These are phyloP conservation scores for Muscicapa comitata DNA, from an alignment of 2,797 vertebrate genomes.

Conservation along the genomic window DNA sequence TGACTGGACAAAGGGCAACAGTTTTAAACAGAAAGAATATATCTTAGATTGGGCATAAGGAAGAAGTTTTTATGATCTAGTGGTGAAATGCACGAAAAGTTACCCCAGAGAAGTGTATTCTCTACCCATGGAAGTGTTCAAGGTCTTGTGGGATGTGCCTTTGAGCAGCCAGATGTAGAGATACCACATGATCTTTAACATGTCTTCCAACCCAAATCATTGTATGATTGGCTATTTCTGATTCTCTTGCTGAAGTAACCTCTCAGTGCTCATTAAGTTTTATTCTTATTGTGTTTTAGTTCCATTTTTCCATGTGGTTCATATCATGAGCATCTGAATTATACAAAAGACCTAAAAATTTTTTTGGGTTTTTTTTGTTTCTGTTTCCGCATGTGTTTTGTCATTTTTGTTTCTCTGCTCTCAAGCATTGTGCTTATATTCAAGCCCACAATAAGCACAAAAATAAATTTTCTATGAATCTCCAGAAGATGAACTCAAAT, in stretches of 20 bases:
- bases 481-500: not conserved
- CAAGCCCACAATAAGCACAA: not conserved
- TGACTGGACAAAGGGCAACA: not conserved
- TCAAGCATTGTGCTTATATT: not conserved
- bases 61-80: not conserved
- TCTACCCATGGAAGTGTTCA: not conserved
- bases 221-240: not conserved
- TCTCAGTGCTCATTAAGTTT: not conserved
- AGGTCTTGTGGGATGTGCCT: not conserved
- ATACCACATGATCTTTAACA: not conserved
- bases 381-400: not conserved
- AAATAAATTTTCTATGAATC: not conserved
- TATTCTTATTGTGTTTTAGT: not conserved
- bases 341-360: not conserved
- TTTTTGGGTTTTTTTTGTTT: not conserved
- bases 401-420: not conserved
- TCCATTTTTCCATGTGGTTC: not conserved
- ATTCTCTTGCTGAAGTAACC: not conserved
- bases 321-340: not conserved
- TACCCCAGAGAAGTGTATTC: not conserved
- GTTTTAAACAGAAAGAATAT: not conserved
- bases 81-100: not conserved
- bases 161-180: rapidly evolving
- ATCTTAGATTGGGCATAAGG: not conserved
- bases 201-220: not conserved